These are phyloP conservation scores for Sialis fuliginosa DNA, from an alignment of 2,888 invertebrate genomes.

Conservation along the genomic window DNA sequence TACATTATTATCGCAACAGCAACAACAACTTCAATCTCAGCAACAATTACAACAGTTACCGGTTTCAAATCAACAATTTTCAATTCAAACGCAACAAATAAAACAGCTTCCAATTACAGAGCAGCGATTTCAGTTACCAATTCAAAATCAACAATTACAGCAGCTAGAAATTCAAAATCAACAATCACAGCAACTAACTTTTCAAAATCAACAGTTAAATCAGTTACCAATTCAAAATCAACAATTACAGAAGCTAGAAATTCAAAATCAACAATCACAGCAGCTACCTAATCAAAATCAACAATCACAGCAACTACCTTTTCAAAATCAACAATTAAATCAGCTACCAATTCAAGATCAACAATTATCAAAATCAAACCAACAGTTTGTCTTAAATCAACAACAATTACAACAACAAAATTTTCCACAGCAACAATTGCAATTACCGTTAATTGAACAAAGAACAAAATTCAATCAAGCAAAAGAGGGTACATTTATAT, in stretches of 20 bases:
- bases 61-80: conserved; percentile 19
- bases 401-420: conserved; percentile 3
- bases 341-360: not conserved
- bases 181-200: conserved; percentile 7
- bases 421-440: conserved; percentile 8
- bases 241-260: not conserved
- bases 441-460: not conserved
- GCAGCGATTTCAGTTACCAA: conserved; percentile 5
- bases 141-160: conserved; percentile 9
- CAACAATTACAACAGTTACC: conserved; percentile 15
- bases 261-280: not conserved
- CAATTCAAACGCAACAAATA: conserved; percentile 7
- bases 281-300: conserved; percentile 8
- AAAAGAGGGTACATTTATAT: conserved; percentile 15
- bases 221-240: conserved; percentile 16
- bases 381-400: no score
- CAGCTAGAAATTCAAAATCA: conserved; percentile 8
- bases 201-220: conserved; percentile 22
- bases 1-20: conserved; percentile 18
- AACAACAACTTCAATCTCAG: conserved; percentile 11
- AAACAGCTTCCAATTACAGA: not conserved
- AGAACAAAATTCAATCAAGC: no score
- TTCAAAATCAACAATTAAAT: not conserved
- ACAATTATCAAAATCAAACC: not conserved
- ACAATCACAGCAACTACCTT: conserved; percentile 2